Conservation (phyloP, 1,140 invertebrate species). For the Ephestia elutella region DNA sequence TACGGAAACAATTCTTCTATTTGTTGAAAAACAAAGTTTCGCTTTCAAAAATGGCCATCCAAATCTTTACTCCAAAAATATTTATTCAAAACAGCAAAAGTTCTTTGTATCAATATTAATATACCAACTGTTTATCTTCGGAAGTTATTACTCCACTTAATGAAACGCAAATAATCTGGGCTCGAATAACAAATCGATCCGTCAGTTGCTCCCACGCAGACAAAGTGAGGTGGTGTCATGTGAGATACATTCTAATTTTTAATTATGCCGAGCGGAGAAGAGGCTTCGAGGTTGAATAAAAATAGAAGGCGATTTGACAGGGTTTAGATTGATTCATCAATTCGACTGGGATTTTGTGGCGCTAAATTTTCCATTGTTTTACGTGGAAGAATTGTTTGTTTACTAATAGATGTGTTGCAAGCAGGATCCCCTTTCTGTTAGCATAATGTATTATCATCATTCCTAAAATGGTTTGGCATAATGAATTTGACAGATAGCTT, state of each 20-base stretch:
- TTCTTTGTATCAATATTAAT: background rate
- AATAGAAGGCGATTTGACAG: background rate
- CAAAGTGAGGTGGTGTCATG: background rate
- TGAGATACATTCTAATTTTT: conserved; percentile 7
- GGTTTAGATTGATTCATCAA: background rate
- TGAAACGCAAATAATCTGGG: background rate
- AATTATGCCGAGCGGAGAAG: background rate
- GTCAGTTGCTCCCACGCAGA: background rate
- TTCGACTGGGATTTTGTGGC: background rate
- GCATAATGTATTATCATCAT: too few relatives aligned
- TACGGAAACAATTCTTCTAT: background rate
- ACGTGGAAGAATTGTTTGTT: too few relatives aligned
- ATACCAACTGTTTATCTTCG: background rate
- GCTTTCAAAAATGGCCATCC: background rate
- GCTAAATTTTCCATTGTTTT: too few relatives aligned
- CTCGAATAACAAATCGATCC: conserved; percentile 5
- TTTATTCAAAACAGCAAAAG: background rate
- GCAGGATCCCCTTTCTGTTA: too few relatives aligned
- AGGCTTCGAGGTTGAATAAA: background rate
- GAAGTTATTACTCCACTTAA: background rate
- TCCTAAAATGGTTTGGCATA: too few relatives aligned
- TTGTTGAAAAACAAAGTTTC: background rate
- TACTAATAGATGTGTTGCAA: too few relatives aligned
- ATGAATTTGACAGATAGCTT: too few relatives aligned
- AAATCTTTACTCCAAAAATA: background rate